Base-by-base conservation (phyloP, 2,113 vertebrate species). In the Rhizomys pruinosus region DNA sequence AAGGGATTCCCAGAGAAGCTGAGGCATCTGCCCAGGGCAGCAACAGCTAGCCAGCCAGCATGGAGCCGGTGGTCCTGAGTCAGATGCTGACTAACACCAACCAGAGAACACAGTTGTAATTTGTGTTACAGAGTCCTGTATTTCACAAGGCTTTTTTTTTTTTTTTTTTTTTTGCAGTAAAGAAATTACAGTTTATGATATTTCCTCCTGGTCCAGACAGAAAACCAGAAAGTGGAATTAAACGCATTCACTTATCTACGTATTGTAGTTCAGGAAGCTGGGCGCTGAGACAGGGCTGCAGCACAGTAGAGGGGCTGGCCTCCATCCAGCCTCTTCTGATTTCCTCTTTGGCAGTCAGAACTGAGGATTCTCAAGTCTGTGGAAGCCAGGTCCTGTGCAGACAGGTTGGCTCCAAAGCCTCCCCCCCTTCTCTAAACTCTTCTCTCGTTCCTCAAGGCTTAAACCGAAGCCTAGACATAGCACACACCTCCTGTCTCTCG, bases 131-230 rank as follows among this genome's bases (percentile, higher is more conserved):
- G 23, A 84, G n/a, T 61, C 72, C 84, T 91, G 55, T 52, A 27
- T 52, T 93, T 88, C 80, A n/a, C 82, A 79, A 92, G 47, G 57
- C 4, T n/a, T 59, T 68, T 74, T 69, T 66, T 71, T 73, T 74
- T 69, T 66, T 71, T 73, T 52, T 6, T 52, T 52, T 52, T 6
- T 91, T 42, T 76, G 29, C 39, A 20, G 15, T 61, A 79, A 76
- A 91, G 78, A 91, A 86, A 89, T 74, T 47, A 82, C 12, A 86
- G 92, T 71, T 86, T 69, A 84, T 80, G 77, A 34, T 29, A 71
- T 92, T 77, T 92, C 37, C 29, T 84, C 63, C 57, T 39, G 71
- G 37, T 61, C 84, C 81, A 92, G 81, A 85, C 44, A 76, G 80
- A 94, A 92, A 76, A 66, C 37, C 86, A 89, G 23, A 20, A 32